Evolutionary conservation across 1,140 invertebrate species (phyloP).

Genomic region (Caenorhabditis tropicalis): DNA sequence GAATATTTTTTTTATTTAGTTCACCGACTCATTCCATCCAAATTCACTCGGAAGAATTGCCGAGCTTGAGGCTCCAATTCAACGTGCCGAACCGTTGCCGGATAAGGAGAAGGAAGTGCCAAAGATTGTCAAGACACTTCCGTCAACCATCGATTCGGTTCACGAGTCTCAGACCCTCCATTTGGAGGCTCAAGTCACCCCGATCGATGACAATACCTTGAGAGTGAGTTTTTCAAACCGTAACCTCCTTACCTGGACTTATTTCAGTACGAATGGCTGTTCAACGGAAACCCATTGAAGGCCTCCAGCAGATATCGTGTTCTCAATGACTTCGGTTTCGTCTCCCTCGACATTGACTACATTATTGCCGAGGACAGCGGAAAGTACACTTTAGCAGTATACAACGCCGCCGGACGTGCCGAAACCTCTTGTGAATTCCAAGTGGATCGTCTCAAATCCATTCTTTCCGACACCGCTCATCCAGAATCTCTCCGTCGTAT

Average conservation of each 20-base stretch:
- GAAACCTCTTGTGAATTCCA: constrained; percentile 81
- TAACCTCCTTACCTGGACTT: background rate
- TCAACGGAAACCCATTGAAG: constrained; percentile 86
- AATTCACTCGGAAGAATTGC: constrained; percentile 62
- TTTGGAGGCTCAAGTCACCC: constrained; percentile 68
- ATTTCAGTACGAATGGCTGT: constrained; percentile 88
- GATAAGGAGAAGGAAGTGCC: constrained; percentile 66
- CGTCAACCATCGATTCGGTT: constrained; percentile 58
- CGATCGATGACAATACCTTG: constrained; percentile 64
- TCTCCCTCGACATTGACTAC: constrained; percentile 87
- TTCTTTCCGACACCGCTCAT: constrained; percentile 90
- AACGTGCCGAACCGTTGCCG: constrained; percentile 60
- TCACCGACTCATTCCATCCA: constrained; percentile 71
- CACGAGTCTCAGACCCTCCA: constrained; percentile 69
- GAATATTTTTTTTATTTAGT: constrained; percentile 1
- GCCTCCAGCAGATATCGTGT: constrained; percentile 76
- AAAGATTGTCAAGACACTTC: constrained; percentile 63
- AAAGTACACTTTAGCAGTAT: constrained; percentile 85
- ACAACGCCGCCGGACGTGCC: constrained; percentile 84
- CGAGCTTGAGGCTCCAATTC: constrained; percentile 68
- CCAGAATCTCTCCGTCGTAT: constrained; percentile 95
- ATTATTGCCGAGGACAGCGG: constrained; percentile 91
- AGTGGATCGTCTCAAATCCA: constrained; percentile 73
- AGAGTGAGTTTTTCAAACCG: constrained; percentile 29
- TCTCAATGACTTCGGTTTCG: constrained; percentile 85